Conservation (phyloP, 2,797 vertebrate species). For the Sternotherus odoratus region DNA sequence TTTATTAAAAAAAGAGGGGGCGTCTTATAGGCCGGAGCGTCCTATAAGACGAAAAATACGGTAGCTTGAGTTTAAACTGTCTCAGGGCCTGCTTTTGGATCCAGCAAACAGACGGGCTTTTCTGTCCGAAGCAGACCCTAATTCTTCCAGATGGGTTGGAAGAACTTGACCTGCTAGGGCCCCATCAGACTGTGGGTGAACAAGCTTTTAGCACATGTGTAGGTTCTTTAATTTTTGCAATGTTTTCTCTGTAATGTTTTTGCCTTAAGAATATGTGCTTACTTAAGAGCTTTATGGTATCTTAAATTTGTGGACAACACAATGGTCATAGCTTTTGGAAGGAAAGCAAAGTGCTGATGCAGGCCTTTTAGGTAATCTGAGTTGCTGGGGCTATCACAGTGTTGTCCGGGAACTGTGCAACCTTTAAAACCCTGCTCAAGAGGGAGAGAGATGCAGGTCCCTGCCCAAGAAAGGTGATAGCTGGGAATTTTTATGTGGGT, state of each 20-base stretch:
- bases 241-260: not conserved
- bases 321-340: not conserved
- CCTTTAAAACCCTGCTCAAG: not conserved
- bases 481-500: not conserved
- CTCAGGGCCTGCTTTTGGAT: not conserved
- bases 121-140: not conserved
- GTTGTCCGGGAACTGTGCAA: not conserved
- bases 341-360: not conserved
- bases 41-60: no score
- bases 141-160: not conserved
- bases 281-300: not conserved
- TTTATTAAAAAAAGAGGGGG: no score
- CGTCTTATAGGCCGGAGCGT: no score
- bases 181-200: not conserved
- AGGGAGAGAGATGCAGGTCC: not conserved
- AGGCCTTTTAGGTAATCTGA: not conserved
- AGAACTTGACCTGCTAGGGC: not conserved
- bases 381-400: not conserved
- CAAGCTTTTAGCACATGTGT: not conserved
- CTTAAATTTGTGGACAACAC: not conserved
- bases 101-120: not conserved
- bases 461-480: not conserved
- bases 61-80: not conserved
- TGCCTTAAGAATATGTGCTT: not conserved
- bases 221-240: not conserved